Evolutionary conservation across 2,888 invertebrate genomes (phyloP).

Genomic region (Heliconius cydno): DNA sequence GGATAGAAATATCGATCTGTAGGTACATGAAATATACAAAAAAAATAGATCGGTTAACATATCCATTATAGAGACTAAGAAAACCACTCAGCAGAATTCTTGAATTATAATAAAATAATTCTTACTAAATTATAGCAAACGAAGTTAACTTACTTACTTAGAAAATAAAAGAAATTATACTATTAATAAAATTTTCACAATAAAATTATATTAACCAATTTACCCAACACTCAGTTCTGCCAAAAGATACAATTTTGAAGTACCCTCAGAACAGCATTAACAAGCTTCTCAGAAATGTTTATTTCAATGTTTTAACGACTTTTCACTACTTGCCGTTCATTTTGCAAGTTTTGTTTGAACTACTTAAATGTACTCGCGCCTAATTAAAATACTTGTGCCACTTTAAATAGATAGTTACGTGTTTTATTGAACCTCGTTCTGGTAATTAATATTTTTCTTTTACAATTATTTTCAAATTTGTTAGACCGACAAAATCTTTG

Average conservation of each 20-base stretch:
- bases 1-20: too few relatives aligned
- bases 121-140: neutral
- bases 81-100: too few relatives aligned
- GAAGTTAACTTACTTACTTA: neutral
- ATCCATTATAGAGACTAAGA: too few relatives aligned
- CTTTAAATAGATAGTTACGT: constrained; percentile 8
- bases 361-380: constrained; percentile 38
- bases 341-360: constrained; percentile 35
- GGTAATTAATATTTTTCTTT: neutral
- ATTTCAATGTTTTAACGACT: constrained; percentile 36
- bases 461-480: neutral
- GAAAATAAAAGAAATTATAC: neutral
- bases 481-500: too few relatives aligned
- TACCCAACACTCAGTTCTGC: constrained; percentile 2
- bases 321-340: constrained; percentile 32
- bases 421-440: constrained; percentile 9
- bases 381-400: constrained; percentile 34
- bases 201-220: constrained; percentile 15
- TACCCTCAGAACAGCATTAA: constrained; percentile 11
- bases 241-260: constrained; percentile 21
- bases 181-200: constrained; percentile 9
- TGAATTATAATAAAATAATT: neutral
- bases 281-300: constrained; percentile 27
- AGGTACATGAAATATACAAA: too few relatives aligned
- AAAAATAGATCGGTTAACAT: too few relatives aligned